Base-by-base conservation (phyloP, 2,113 vertebrate species). In the Motacilla tschutschensis region DNA sequence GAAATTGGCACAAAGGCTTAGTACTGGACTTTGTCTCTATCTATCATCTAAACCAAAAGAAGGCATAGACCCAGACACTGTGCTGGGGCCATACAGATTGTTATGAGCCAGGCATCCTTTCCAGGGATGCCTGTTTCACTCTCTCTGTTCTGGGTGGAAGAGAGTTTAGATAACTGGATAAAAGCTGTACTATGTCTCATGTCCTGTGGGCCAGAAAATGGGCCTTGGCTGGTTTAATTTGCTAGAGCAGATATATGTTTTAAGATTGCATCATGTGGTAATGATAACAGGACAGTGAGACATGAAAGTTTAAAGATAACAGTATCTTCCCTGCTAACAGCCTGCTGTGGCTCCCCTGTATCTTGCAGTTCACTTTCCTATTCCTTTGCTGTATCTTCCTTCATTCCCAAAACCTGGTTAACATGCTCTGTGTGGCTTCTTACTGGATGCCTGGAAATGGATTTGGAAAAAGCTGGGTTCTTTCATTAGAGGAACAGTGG, bases 261-360 rank as follows among this genome's bases (percentile, higher is more conserved):
- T 90, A 77, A 85, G 87, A 94, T 82, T 92, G 47, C 59, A 79
- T 92, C 72, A 1, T 66, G 76, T 70, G 36, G 75, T 79, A 79
- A 87, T 59, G 89, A 94, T 87, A 94, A 88, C 81, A 73, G 43
- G 82, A 84, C 81, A 84, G 81, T 0, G 1, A 95, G 67, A 91
- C 85, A 79, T 44, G 44, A 74, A 92, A 76, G 72, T 87, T 90
- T 90, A 73, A 70, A 93, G 91, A 93, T 95, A 93, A 91, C 43
- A 24, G 18, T 77, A 87, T 93, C 84, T 87, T 79, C 59, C 31
- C 40, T 3, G 17, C 62, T 88, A 89, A 83, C 66, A 51, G 67
- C 48, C 75, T 1, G 1, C 60, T 84, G 48, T 21, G 43, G 76
- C 20, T 79, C 6, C 29, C 66, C n/a, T 63, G 31, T 63, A 77